phyloP scores from a whole-genome alignment of 2,797 vertebrate genomes.

The Coregonus ussuriensis region DNA sequence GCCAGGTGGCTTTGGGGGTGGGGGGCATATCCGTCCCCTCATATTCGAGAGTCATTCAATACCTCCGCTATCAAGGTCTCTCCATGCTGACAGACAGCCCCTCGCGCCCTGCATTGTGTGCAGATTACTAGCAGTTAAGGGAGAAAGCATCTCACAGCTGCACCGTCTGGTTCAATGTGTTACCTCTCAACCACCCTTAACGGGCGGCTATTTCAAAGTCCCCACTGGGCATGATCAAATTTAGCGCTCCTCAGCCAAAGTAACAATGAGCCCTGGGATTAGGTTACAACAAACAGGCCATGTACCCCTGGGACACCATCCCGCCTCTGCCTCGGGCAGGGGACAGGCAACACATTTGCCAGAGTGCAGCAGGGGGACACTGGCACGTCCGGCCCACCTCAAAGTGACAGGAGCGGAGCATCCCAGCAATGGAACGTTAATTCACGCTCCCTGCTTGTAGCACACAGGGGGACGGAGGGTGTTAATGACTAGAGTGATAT shows the following conservation, averaged over 20 bases:
- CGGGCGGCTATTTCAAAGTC: constrained; percentile 49
- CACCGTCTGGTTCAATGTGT: constrained; percentile 37
- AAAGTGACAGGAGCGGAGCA: constrained; percentile 45
- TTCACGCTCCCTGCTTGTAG: constrained; percentile 37
- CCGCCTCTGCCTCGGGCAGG: background rate
- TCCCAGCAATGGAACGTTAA: constrained; percentile 53
- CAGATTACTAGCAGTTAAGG: constrained; percentile 58
- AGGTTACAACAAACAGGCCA: constrained; percentile 48
- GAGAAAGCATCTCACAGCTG: constrained; percentile 59
- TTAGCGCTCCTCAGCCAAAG: constrained; percentile 42
- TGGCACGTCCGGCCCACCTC: constrained; percentile 17
- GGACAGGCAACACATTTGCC: constrained; percentile 9
- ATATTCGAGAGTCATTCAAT: constrained; percentile 60
- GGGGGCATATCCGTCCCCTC: constrained; percentile 34
- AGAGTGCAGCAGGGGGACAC: constrained; percentile 23
- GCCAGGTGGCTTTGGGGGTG: constrained; percentile 50
- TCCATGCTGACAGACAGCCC: constrained; percentile 40
- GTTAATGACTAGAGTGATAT: constrained; percentile 44
- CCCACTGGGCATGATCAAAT: constrained; percentile 51
- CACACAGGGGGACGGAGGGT: constrained; percentile 31
- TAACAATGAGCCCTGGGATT: constrained; percentile 54
- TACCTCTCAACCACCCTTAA: constrained; percentile 35
- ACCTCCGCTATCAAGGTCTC: constrained; percentile 49
- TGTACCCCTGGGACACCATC: constrained; percentile 26
- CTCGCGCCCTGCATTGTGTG: constrained; percentile 45